Conservation (phyloP, 1,140 invertebrate genomes). For the Bombus confusus region DNA sequence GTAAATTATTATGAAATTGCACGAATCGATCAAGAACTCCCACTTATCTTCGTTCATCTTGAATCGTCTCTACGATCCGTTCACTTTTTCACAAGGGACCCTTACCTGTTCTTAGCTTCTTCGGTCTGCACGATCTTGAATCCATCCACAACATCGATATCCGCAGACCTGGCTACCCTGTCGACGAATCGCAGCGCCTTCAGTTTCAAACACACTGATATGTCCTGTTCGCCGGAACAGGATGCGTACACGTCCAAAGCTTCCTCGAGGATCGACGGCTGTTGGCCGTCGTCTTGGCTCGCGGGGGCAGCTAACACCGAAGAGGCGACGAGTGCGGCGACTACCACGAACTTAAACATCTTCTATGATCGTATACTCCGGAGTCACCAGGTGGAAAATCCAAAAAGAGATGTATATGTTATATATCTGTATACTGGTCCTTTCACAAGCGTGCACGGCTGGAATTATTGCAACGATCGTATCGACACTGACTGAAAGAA, state of each 20-base stretch:
- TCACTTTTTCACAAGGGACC: conserved; percentile 24
- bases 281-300: conserved; percentile 63
- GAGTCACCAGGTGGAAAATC: conserved; percentile 17
- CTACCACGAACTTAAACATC: conserved; percentile 84
- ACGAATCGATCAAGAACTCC: neutral
- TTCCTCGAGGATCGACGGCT: conserved; percentile 78
- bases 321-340: conserved; percentile 78
- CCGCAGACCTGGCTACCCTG: conserved; percentile 77
- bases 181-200: conserved; percentile 79
- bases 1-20: neutral
- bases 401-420: neutral
- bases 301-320: conserved; percentile 83
- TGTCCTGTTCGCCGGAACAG: conserved; percentile 85
- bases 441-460: neutral
- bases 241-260: conserved; percentile 84
- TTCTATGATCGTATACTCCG: conserved; percentile 22
- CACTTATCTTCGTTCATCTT: neutral
- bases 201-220: conserved; percentile 88
- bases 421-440: neutral
- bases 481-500: conserved; percentile 83
- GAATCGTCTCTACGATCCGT: neutral
- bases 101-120: conserved; percentile 81
- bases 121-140: conserved; percentile 87
- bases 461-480: conserved; percentile 75
- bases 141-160: conserved; percentile 85